These are phyloP conservation scores for Mastomys natalensis DNA, from an alignment of 2,113 vertebrate species.

Conservation along the genomic window DNA sequence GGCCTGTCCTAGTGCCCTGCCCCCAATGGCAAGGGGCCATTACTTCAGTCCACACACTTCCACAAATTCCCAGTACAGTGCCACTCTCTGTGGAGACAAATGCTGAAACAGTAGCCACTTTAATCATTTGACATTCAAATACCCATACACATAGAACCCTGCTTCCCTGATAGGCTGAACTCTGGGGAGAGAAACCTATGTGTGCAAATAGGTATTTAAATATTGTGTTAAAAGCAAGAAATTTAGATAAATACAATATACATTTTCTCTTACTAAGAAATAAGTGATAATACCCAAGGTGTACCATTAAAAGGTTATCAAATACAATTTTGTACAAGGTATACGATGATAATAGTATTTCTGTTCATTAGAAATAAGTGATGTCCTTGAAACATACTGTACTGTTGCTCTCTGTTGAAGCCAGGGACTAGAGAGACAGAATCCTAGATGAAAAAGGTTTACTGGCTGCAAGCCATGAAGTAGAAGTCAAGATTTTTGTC, in stretches of 20 bases:
- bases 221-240: background rate
- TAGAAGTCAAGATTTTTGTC: too few relatives aligned
- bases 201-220: too few relatives aligned
- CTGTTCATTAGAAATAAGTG: background rate
- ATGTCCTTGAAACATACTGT: background rate
- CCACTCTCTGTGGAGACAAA: background rate
- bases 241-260: background rate
- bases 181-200: background rate
- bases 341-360: too few relatives aligned
- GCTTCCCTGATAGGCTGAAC: background rate
- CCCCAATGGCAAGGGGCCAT: too few relatives aligned
- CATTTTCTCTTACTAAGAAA: background rate
- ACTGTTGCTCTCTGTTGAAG: background rate
- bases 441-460: background rate
- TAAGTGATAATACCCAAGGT: background rate
- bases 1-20: background rate
- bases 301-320: background rate
- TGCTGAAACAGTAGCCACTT: background rate
- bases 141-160: background rate
- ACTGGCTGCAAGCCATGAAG: too few relatives aligned
- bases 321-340: background rate
- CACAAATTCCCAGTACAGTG: background rate
- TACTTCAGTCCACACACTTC: background rate
- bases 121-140: background rate
- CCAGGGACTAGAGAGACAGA: background rate